Conservation (phyloP, 1,140 invertebrate species). For the Drepana arcuata region DNA sequence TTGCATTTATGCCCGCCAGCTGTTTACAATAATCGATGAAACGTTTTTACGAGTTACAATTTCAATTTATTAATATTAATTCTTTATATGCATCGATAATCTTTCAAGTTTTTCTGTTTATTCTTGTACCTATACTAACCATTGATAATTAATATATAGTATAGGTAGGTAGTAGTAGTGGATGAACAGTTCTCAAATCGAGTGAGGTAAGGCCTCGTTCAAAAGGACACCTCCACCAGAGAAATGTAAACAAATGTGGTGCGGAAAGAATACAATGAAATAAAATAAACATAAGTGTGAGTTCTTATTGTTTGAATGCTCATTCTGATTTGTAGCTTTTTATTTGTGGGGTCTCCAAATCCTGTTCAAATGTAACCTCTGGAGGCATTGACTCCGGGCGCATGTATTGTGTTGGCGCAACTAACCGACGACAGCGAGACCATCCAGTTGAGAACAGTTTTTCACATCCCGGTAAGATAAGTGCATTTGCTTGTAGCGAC, state of each 20-base stretch:
- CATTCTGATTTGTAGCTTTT: conserved; percentile 35
- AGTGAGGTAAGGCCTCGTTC: no score
- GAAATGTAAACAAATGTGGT: conserved; percentile 11
- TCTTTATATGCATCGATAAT: conserved; percentile 66
- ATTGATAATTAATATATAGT: conserved; percentile 8
- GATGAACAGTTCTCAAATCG: no score
- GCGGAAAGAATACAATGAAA: conserved; percentile 27
- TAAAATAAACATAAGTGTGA: conserved; percentile 28
- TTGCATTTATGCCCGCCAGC: conserved; percentile 66
- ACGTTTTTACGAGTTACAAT: conserved; percentile 63
- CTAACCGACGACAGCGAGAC: conserved; percentile 48
- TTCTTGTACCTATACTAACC: conserved; percentile 30
- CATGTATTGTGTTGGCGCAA: conserved; percentile 40
- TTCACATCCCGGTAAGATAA: conserved; percentile 61
- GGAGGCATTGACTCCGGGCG: conserved; percentile 40
- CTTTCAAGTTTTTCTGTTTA: conserved; percentile 58
- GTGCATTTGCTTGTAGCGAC: conserved; percentile 68
- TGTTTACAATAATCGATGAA: conserved; percentile 68
- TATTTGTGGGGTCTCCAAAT: conserved; percentile 33
- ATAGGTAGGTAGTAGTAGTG: no score
- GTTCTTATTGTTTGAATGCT: conserved; percentile 41
- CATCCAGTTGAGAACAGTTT: conserved; percentile 55
- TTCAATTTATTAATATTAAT: conserved; percentile 69
- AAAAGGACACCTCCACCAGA: conserved; percentile 3
- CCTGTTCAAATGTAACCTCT: conserved; percentile 42